Evolutionary conservation across 2,888 invertebrate genomes (phyloP), one percentile per base, ranked within the genome.

Genomic region (Celastrina argiolus): DNA sequence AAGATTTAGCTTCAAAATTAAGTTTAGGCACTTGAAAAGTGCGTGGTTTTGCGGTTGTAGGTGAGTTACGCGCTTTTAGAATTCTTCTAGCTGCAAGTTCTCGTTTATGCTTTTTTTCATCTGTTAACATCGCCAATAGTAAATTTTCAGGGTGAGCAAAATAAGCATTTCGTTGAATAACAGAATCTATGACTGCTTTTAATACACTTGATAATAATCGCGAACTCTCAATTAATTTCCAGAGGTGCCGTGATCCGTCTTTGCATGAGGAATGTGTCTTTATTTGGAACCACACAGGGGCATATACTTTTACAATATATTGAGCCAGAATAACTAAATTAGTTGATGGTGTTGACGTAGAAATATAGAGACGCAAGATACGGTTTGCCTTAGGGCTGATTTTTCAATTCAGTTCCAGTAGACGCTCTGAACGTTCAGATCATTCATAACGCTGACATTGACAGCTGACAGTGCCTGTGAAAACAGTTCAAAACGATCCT

Each of bases 261-360:
- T 14, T 56, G 28, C 56, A 56, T 8, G 56, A 56, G 1, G 56
- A 8, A 26, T 56, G 26, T 28, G 28, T 14, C 28, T 56, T 56
- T 18, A 56, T 56, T 56, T 22, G 28, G 28, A 56, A 56, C 56
- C 56, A 56, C 14, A 14, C 28, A 28, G 26, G 14, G 28, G 5
- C 56, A 26, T 56, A 56, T 26, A 56, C 12, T 56, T 28, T 56
- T 16, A 56, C 28, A 28, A 56, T 56, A n/a, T 28, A 56, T 26
- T 22, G 12, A 28, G 56, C 56, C 12, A 56, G 26, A 18, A 22
- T 28, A 28, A 28, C 26, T 68, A 64, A 51, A 64, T 66, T 66
- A n/a, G 64, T 56, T 16, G 58, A 36, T 65, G 22, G 39, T 36
- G 36, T 36, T 4, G 36, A 8, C 36, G 36, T 28, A 36, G 10